Evolutionary conservation across 1,140 invertebrate species (phyloP).

Genomic region (Dufourea novaeangliae): DNA sequence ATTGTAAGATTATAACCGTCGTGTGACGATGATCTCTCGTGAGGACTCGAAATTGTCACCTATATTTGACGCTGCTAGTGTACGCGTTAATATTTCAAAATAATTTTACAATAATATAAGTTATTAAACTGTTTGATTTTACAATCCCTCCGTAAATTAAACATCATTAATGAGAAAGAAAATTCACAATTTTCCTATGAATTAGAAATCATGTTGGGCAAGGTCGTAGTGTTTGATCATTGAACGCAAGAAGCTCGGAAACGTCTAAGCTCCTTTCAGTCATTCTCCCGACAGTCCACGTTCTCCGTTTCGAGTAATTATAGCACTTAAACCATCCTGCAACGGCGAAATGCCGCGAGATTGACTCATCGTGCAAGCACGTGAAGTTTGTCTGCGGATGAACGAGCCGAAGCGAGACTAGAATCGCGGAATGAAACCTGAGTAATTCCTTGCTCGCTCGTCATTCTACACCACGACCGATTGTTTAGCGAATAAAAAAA

Average conservation of each 20-base stretch:
- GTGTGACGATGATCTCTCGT: no score
- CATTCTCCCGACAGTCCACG: slow-evolving; percentile 2
- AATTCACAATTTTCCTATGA: no score
- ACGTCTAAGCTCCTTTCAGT: slow-evolving; percentile 8
- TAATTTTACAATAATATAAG: no score
- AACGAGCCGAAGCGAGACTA: not conserved
- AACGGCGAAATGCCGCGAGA: slow-evolving; percentile 38
- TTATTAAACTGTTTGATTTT: no score
- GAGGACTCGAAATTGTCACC: no score
- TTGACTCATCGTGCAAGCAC: slow-evolving; percentile 52
- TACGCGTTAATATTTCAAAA: no score
- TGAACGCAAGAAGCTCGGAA: not conserved
- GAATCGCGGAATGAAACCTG: not conserved
- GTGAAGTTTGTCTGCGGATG: slow-evolving; percentile 22
- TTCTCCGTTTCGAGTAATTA: slow-evolving; percentile 61
- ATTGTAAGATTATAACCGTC: no score
- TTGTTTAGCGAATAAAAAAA: not conserved
- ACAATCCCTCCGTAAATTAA: no score
- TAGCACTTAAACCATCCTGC: slow-evolving; percentile 61
- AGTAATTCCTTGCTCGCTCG: not conserved
- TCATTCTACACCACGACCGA: not conserved
- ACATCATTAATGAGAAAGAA: no score
- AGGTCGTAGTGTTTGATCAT: not conserved
- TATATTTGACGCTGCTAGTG: no score
- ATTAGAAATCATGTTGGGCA: no score